These are phyloP conservation scores for Sus scrofa DNA, from an alignment of 2,113 vertebrate genomes.

Conservation along the genomic window DNA sequence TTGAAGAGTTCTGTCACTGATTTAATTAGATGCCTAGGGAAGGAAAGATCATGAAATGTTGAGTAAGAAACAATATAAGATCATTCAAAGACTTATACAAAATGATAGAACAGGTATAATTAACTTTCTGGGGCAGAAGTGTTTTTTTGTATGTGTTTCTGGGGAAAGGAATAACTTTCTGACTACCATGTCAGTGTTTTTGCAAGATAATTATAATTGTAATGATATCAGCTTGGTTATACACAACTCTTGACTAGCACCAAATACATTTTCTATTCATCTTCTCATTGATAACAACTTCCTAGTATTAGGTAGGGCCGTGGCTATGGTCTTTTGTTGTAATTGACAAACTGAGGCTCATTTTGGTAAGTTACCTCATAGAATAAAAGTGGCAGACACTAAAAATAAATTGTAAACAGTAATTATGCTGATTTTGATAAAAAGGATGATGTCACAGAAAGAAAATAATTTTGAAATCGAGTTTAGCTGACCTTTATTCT, in stretches of 20 bases:
- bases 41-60: constrained; percentile 67
- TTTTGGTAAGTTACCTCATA: not conserved
- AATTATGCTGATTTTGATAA: not conserved
- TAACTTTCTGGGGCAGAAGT: constrained; percentile 52
- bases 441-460: not conserved
- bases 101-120: constrained; percentile 55
- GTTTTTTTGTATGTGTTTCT: not conserved
- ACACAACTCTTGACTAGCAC: not conserved
- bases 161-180: constrained; percentile 43
- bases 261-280: not conserved
- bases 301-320: not conserved
- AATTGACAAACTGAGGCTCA: not conserved
- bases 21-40: constrained; percentile 78
- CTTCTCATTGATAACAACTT: not conserved
- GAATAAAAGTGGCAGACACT: not conserved
- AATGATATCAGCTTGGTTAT: not conserved
- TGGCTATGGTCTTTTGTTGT: not conserved
- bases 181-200: not conserved
- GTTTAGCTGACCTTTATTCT: not conserved
- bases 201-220: constrained; percentile 7
- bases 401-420: not conserved
- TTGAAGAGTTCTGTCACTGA: constrained; percentile 66
- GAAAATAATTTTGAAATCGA: not conserved
- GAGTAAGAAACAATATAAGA: constrained; percentile 69
- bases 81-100: constrained; percentile 62